Conservation (phyloP, 2,113 vertebrate species). For the Sclerurus mexicanus region DNA sequence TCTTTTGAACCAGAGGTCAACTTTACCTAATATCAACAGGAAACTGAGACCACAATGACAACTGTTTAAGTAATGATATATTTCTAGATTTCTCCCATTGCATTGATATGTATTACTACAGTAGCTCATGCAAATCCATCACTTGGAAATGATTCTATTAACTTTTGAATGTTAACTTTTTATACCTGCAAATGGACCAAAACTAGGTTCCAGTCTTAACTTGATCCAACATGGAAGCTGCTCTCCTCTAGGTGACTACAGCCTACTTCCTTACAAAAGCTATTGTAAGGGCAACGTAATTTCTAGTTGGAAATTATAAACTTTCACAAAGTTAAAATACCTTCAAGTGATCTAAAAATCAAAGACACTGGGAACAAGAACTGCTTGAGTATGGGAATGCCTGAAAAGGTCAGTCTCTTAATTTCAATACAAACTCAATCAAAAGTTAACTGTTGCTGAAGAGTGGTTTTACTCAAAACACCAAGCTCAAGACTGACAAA, state of each 20-base stretch:
- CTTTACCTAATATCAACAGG: neutral
- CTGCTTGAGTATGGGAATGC: neutral
- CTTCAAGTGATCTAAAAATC: neutral
- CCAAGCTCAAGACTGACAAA: neutral
- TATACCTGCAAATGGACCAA: neutral
- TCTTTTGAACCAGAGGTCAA: neutral
- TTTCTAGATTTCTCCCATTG: neutral
- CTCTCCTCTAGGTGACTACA: neutral
- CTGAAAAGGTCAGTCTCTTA: neutral
- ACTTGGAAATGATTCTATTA: neutral
- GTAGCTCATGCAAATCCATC: neutral
- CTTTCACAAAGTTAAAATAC: neutral
- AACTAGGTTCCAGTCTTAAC: neutral
- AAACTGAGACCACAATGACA: neutral
- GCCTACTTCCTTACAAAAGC: neutral
- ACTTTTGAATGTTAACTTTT: neutral
- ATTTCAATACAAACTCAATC: neutral
- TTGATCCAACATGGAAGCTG: rapidly evolving
- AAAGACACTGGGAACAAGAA: neutral
- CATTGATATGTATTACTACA: neutral
- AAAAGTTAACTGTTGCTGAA: neutral
- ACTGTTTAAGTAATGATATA: neutral
- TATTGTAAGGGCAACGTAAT: neutral
- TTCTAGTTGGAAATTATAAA: too few species aligned
- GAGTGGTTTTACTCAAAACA: neutral